Conservation (phyloP, 2,797 vertebrate species). For the Avahi laniger region DNA sequence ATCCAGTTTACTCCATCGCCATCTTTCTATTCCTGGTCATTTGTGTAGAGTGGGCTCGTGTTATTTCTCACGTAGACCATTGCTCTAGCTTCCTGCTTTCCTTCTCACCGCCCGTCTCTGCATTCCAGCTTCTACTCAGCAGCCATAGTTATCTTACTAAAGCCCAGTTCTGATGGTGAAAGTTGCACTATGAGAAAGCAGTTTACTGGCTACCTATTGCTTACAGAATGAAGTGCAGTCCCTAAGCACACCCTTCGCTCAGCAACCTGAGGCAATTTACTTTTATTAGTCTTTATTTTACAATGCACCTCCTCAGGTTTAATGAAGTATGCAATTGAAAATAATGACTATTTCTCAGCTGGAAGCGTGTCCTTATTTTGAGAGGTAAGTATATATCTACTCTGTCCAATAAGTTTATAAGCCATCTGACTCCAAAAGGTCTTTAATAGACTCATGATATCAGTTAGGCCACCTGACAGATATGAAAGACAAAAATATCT, state of each 20-base stretch:
- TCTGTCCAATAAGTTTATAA: not conserved
- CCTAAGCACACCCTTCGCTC: not conserved
- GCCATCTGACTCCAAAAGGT: not conserved
- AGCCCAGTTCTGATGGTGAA: not conserved
- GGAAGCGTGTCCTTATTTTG: not conserved
- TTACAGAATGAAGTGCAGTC: not conserved
- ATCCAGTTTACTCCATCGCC: not conserved
- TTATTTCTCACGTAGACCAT: not conserved
- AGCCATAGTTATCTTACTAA: not conserved
- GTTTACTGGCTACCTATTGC: not conserved
- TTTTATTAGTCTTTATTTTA: not conserved
- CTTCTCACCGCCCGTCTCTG: not conserved
- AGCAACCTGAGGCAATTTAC: not conserved
- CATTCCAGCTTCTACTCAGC: not conserved
- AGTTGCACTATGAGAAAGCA: not conserved
- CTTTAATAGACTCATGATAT: not conserved
- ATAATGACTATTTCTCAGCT: not conserved
- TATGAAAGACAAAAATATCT: slow-evolving; percentile 52
- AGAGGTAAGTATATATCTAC: not conserved
- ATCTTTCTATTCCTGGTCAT: not conserved
- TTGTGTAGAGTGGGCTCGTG: not conserved
- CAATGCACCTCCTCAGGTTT: not conserved
- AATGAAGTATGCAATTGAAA: not conserved
- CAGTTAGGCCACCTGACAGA: not conserved
- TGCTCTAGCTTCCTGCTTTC: not conserved